Evolutionary conservation across 2,113 vertebrate species (phyloP).

Genomic region (Antigone vipio): DNA sequence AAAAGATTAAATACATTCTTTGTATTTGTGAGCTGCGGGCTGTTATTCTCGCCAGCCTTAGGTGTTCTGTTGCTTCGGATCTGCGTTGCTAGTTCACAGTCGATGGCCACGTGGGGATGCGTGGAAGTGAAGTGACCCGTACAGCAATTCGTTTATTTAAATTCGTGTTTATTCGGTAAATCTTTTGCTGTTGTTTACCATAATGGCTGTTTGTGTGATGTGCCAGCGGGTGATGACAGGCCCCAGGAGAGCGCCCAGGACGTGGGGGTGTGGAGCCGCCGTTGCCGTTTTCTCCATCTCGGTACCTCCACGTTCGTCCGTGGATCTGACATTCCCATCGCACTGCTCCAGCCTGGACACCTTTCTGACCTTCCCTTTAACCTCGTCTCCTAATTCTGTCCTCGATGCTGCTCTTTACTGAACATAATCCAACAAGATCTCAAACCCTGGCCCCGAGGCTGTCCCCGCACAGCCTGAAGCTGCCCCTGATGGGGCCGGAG

Average conservation of each 20-base stretch:
- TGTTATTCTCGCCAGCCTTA: background rate
- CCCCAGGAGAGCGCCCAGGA: background rate
- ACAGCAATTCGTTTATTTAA: background rate
- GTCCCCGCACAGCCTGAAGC: background rate
- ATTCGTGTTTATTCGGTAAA: background rate
- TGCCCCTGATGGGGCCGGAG: background rate
- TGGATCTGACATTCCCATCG: background rate
- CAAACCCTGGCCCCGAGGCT: too few species aligned
- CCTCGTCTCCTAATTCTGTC: background rate
- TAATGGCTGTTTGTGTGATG: background rate
- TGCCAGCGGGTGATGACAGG: background rate
- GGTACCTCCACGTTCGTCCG: rapidly evolving
- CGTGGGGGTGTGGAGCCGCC: background rate
- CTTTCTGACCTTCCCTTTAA: background rate
- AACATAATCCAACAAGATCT: background rate
- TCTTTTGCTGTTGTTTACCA: background rate
- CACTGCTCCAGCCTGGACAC: background rate
- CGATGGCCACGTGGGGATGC: background rate
- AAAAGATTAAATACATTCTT: constrained; percentile 25
- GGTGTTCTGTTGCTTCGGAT: background rate
- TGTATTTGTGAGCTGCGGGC: background rate
- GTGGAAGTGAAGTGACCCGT: background rate
- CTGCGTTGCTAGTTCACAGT: background rate
- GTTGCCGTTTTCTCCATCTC: background rate
- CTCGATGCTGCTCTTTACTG: background rate